Evolutionary conservation across 2,797 vertebrate species (phyloP).

Genomic region (Clangula hyemalis): DNA sequence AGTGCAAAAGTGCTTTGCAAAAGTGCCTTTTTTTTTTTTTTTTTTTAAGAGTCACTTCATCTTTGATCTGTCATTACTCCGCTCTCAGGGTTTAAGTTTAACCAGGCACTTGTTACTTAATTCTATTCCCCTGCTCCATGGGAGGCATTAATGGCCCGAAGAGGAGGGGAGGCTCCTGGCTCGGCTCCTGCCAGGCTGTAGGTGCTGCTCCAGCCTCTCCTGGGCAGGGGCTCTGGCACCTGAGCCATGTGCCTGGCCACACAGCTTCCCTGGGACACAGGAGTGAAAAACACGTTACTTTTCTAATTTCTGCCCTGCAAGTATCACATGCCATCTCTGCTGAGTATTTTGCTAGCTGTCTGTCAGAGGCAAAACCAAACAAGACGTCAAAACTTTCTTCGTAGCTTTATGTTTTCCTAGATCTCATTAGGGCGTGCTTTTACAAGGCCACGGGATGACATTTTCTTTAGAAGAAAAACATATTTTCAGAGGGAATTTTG

Average conservation of each 20-base stretch:
- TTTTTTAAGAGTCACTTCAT: slow-evolving; percentile 26
- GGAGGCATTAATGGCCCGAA: background rate
- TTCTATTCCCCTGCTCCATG: slow-evolving; percentile 50
- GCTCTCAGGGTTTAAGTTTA: slow-evolving; percentile 70
- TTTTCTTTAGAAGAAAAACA: background rate
- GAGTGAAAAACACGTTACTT: background rate
- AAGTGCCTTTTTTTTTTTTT: background rate
- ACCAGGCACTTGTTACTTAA: slow-evolving; percentile 65
- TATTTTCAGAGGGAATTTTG: background rate
- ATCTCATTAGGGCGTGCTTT: background rate
- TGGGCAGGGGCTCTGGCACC: background rate
- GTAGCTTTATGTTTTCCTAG: background rate
- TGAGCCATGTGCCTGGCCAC: background rate
- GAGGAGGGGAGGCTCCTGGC: slow-evolving; percentile 11
- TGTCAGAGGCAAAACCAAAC: background rate
- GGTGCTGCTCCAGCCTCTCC: slow-evolving; percentile 22
- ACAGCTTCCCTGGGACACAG: background rate
- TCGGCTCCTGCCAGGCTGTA: slow-evolving; percentile 23
- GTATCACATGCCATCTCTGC: background rate
- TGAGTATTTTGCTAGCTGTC: background rate
- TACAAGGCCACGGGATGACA: background rate
- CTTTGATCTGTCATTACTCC: slow-evolving; percentile 62
- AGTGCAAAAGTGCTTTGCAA: background rate
- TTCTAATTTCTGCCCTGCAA: background rate
- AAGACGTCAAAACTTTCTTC: background rate